Evolutionary conservation across 2,797 vertebrate genomes (phyloP), one percentile per base, ranked within the genome.

Genomic region (Halcyon smyrnensis): DNA sequence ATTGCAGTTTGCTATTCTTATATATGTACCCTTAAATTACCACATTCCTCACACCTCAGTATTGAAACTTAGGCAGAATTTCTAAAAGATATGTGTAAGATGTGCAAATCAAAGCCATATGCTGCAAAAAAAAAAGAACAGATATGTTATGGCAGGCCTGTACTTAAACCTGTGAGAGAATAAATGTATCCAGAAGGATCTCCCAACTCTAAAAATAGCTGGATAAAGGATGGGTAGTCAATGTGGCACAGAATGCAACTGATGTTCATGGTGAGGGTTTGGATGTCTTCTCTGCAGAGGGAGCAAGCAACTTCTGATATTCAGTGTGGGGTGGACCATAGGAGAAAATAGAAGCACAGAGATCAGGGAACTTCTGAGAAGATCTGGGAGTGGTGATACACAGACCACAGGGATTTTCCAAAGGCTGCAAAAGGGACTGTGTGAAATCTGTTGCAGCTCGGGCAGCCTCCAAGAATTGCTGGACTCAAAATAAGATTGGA

Each of bases 21-120:
- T n/a, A 20, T 11, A 32, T 8, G 12, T 73, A 36, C 24, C 34
- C 70, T 89, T 56, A 59, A 87, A 84, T 37, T 48, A 20, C 36
- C 36, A 37, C n/a, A 56, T 86, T 84, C 17, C 25, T 94, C 39
- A 60, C 77, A 70, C 25, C 23, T 82, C 56, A 25, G 2, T 36
- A 28, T 84, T 92, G 37, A 84, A 39, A 50, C 24, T 94, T 63
- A 94, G 41, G 43, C 12, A 90, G 28, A 19, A 65, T 84, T 95
- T 91, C 69, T 94, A 27, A 73, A 84, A 82, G 46, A 30, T 45
- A 45, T 34, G 12, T 79, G 43, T 23, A 81, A 94, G 19, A 81
- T 91, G 60, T 69, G 60, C 63, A 87, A 90, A 87, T 89, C 77
- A 73, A 75, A 89, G n/a, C 80, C 77, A 82, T 79, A 82, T 87